Conservation (phyloP, 53 echinoderm and acorn worm species). For the Zoroaster sp. region DNA sequence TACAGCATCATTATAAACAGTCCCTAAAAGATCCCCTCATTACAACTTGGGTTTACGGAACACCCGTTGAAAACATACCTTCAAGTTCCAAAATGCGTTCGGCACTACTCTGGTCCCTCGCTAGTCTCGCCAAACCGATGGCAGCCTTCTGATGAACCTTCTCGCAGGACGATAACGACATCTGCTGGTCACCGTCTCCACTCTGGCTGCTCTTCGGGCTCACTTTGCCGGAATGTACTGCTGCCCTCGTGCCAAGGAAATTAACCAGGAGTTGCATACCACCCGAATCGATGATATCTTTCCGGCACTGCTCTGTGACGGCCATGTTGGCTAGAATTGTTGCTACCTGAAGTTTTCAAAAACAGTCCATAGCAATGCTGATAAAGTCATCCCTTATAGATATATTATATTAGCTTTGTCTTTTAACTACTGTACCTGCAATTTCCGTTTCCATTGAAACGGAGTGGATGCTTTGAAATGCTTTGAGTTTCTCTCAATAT, state of each 20-base stretch:
- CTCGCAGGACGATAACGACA: slow-evolving; percentile 61
- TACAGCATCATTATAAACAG: too few relatives aligned
- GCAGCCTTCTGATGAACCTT: slow-evolving; percentile 88
- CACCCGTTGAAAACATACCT: too few relatives aligned
- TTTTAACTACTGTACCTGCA: too few relatives aligned
- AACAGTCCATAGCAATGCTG: neutral
- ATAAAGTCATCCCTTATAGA: neutral
- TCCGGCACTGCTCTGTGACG: slow-evolving; percentile 65
- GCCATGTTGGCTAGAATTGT: slow-evolving; percentile 85
- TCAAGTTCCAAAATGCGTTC: slow-evolving; percentile 61
- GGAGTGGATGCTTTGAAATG: too few relatives aligned
- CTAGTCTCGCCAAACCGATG: slow-evolving; percentile 82
- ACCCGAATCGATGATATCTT: slow-evolving; percentile 54
- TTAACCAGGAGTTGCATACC: slow-evolving; percentile 67
- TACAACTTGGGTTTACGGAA: too few relatives aligned
- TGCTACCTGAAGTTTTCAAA: slow-evolving; percentile 57
- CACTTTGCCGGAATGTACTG: neutral
- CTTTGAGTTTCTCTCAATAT: too few relatives aligned
- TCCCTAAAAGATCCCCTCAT: too few relatives aligned
- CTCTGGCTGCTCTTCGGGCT: neutral
- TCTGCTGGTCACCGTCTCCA: slow-evolving; percentile 12
- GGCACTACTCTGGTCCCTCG: slow-evolving; percentile 68
- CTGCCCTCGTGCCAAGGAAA: slow-evolving; percentile 56
- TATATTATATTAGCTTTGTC: neutral
- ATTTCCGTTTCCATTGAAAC: too few relatives aligned